Percentiles rank a stretch among this genome's conserved stretches.
Conservation (phyloP, 1,140 invertebrate species). For the Anastrepha ludens region DNA sequence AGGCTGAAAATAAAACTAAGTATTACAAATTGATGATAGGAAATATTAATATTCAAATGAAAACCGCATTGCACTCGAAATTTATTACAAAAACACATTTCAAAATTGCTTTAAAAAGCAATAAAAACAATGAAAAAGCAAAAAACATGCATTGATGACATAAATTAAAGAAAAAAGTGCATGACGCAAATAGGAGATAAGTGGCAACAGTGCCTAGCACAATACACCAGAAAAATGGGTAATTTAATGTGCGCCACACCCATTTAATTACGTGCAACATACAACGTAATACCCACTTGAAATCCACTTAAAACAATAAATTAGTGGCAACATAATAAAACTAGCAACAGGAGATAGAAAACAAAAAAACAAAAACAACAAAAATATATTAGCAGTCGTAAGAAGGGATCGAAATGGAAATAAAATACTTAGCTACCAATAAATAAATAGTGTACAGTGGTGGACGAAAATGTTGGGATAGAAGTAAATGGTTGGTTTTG, state of each 20-base stretch:
- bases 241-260: constrained; percentile 63
- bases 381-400: background rate
- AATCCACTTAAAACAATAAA: constrained; percentile 69
- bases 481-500: too few relatives aligned
- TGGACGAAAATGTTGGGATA: background rate
- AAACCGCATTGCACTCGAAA: constrained; percentile 35
- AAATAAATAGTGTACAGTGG: constrained; percentile 32
- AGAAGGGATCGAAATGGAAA: constrained; percentile 39
- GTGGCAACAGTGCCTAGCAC: background rate
- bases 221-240: constrained; percentile 42
- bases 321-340: constrained; percentile 59
- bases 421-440: constrained; percentile 25
- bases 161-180: background rate
- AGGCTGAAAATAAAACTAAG: background rate
- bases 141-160: background rate
- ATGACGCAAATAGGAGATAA: background rate
- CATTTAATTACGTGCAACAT: constrained; percentile 67
- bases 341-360: constrained; percentile 44
- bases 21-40: background rate
- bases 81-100: constrained; percentile 47
- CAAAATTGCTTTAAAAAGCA: constrained; percentile 2
- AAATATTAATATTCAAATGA: constrained; percentile 39
- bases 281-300: constrained; percentile 60
- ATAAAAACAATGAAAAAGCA: constrained; percentile 14
- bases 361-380: background rate